Evolutionary conservation across 2,797 vertebrate genomes (phyloP).

Genomic region (Rousettus madagascariensis): DNA sequence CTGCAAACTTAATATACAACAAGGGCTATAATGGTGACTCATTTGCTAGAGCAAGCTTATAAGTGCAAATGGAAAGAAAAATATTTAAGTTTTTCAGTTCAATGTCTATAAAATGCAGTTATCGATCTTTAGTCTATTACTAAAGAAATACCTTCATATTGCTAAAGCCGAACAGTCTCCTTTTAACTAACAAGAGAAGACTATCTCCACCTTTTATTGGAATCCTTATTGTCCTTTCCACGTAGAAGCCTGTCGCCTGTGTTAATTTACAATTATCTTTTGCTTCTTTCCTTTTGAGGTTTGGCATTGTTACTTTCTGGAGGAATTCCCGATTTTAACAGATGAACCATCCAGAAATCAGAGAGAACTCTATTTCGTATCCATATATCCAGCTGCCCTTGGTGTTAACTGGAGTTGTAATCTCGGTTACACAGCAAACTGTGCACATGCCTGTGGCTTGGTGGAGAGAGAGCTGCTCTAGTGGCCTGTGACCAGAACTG

Average conservation of each 20-base stretch:
- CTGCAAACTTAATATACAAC: not conserved
- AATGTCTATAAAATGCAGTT: slow-evolving; percentile 45
- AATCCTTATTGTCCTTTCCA: slow-evolving; percentile 62
- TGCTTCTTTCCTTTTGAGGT: slow-evolving; percentile 70
- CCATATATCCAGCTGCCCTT: not conserved
- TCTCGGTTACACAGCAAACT: not conserved
- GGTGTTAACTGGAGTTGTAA: not conserved
- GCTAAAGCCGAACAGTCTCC: slow-evolving; percentile 65
- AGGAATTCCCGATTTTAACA: slow-evolving; percentile 67
- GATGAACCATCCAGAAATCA: slow-evolving; percentile 42
- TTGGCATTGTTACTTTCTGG: slow-evolving; percentile 68
- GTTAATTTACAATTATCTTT: slow-evolving; percentile 67
- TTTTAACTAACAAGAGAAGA: slow-evolving; percentile 19
- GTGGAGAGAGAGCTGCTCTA: not conserved
- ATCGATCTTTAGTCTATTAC: slow-evolving; percentile 55
- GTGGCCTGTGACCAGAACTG: not conserved
- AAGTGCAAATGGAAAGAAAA: slow-evolving; percentile 73
- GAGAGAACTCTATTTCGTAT: not conserved
- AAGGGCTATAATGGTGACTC: not conserved
- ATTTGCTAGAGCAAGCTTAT: slow-evolving; percentile 65
- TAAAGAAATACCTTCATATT: slow-evolving; percentile 64
- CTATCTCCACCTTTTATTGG: slow-evolving; percentile 45
- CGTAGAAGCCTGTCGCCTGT: slow-evolving; percentile 50
- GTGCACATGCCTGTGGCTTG: not conserved
- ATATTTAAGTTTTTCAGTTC: slow-evolving; percentile 75